Evolutionary conservation across 1,140 invertebrate genomes (phyloP).

Genomic region (Choristoneura fumiferana): DNA sequence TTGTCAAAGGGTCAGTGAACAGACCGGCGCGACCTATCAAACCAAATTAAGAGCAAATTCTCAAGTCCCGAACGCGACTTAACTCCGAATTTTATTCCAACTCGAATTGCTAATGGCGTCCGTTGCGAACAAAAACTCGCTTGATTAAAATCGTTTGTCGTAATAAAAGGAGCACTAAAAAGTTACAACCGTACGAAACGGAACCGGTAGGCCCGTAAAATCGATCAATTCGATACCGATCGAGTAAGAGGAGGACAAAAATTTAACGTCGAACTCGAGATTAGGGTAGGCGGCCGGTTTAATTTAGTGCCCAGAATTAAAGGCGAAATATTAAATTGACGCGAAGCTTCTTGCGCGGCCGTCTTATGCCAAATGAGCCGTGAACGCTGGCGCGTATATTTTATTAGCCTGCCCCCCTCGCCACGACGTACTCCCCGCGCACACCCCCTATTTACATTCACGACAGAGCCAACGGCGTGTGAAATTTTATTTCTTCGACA

Average conservation of each 20-base stretch:
- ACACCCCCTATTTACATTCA: conserved; percentile 61
- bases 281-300: conserved; percentile 41
- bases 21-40: conserved; percentile 53
- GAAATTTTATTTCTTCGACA: conserved; percentile 77
- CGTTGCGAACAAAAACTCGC: conserved; percentile 71
- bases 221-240: conserved; percentile 71
- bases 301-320: conserved; percentile 52
- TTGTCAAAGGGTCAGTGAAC: conserved; percentile 41
- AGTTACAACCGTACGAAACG: conserved; percentile 72
- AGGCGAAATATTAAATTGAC: conserved; percentile 58
- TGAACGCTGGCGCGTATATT: conserved; percentile 51
- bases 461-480: conserved; percentile 58
- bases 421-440: conserved; percentile 20
- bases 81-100: conserved; percentile 66
- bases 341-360: conserved; percentile 27
- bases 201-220: conserved; percentile 66
- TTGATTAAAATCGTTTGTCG: conserved; percentile 79
- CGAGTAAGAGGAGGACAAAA: conserved; percentile 49
- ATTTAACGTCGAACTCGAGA: conserved; percentile 60
- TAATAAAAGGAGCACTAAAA: conserved; percentile 76
- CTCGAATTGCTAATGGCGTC: conserved; percentile 61
- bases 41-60: conserved; percentile 67
- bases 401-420: conserved; percentile 43
- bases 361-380: conserved; percentile 54
- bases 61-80: conserved; percentile 61